phyloP scores from a whole-genome alignment of 2,888 invertebrate species.

The Lycaena phlaeas region DNA sequence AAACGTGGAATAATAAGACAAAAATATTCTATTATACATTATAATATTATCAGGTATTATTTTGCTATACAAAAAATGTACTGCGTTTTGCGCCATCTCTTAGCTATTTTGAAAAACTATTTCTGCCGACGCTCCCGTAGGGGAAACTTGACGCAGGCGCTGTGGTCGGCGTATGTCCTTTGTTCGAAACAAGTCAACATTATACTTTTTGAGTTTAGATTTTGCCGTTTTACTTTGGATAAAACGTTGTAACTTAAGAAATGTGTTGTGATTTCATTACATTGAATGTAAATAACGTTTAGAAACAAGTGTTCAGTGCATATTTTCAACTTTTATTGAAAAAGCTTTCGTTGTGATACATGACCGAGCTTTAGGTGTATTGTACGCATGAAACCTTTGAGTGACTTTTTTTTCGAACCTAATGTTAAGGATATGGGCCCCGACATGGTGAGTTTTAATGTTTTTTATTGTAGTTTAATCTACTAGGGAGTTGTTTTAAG shows the following conservation, averaged over 20 bases:
- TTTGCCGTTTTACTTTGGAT: slow-evolving; percentile 42
- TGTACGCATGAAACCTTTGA: slow-evolving; percentile 78
- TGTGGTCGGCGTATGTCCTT: slow-evolving; percentile 70
- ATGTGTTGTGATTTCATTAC: slow-evolving; percentile 35
- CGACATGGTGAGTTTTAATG: slow-evolving; percentile 78
- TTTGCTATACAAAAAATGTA: no score
- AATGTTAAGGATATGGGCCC: slow-evolving; percentile 87
- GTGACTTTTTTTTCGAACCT: slow-evolving; percentile 78
- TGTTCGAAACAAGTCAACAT: slow-evolving; percentile 73
- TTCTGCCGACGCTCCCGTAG: slow-evolving; percentile 50
- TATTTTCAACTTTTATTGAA: slow-evolving; percentile 35
- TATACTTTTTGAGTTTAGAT: slow-evolving; percentile 54
- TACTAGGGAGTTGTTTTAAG: slow-evolving; percentile 43
- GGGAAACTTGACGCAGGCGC: slow-evolving; percentile 66
- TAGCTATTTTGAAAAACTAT: slow-evolving; percentile 29
- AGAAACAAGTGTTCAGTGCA: slow-evolving; percentile 35
- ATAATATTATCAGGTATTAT: no score
- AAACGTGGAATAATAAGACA: no score
- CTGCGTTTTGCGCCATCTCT: slow-evolving; percentile 52
- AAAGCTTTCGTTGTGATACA: slow-evolving; percentile 51
- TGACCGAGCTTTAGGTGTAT: slow-evolving; percentile 59
- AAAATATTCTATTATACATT: no score
- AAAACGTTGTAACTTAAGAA: slow-evolving; percentile 41
- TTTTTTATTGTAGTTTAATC: slow-evolving; percentile 29
- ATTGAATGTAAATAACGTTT: slow-evolving; percentile 30